A percentile compares a stretch with the other conserved stretches of the same genome.
Conservation (phyloP, 2,113 vertebrate genomes). For the Zingel zingel region DNA sequence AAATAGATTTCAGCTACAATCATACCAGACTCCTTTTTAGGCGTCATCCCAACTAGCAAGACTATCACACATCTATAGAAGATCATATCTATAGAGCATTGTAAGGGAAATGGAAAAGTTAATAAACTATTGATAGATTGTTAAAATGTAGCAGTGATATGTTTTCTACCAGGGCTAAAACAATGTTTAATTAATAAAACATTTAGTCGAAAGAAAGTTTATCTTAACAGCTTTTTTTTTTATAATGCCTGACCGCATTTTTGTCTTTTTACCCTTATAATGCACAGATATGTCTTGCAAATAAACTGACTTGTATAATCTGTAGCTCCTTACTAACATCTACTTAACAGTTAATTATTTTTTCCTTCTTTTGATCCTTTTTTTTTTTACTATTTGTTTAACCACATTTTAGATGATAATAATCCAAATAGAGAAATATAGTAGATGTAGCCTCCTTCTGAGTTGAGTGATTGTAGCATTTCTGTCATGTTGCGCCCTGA, state of each 20-base stretch:
- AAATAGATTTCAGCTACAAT: slow-evolving; percentile 3
- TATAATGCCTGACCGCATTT: neutral
- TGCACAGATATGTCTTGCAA: slow-evolving; percentile 23
- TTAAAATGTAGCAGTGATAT: neutral
- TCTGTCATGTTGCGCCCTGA: slow-evolving; percentile 12
- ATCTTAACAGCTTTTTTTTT: neutral
- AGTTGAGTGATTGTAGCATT: neutral
- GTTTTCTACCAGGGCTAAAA: neutral
- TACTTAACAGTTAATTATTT: neutral
- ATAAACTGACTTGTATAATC: neutral
- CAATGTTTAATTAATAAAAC: neutral
- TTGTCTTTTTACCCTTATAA: slow-evolving; percentile 16
- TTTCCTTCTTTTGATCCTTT: neutral
- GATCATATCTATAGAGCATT: slow-evolving; percentile 20
- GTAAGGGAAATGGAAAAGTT: slow-evolving; percentile 16
- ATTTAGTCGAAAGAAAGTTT: too few species aligned
- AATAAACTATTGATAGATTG: neutral
- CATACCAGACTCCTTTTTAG: slow-evolving; percentile 21
- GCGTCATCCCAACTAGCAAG: too few species aligned
- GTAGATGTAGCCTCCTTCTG: slow-evolving; percentile 22
- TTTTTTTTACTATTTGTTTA: neutral
- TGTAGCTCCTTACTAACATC: slow-evolving; percentile 38
- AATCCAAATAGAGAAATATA: neutral
- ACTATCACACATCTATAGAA: neutral
- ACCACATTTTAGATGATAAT: neutral